A percentile compares a stretch with the other conserved stretches of the same genome.
These are phyloP conservation scores for Scelioninae gen. 1 DNA, from an alignment of 2,888 invertebrate species.

Conservation along the genomic window DNA sequence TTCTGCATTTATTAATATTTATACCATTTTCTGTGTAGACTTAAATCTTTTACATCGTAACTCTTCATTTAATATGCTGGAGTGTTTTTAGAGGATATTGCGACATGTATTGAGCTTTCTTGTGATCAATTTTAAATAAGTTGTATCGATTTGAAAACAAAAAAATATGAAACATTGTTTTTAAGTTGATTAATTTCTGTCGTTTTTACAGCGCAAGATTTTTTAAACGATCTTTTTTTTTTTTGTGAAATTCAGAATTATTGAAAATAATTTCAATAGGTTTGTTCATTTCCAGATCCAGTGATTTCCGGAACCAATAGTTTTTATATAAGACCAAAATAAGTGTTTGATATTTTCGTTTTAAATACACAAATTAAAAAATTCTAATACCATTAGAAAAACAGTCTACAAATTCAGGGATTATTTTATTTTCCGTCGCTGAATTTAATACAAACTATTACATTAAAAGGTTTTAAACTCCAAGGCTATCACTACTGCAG, in stretches of 20 bases:
- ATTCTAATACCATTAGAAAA: too few species aligned
- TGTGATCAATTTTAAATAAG: too few species aligned
- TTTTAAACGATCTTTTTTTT: too few species aligned
- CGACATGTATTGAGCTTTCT: constrained; percentile 25
- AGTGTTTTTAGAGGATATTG: too few species aligned
- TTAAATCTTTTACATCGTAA: constrained; percentile 52
- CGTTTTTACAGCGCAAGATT: too few species aligned
- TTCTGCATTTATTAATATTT: constrained; percentile 62
- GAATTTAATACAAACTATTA: constrained; percentile 50
- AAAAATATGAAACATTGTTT: too few species aligned
- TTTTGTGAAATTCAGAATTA: background rate
- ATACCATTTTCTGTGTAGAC: constrained; percentile 45
- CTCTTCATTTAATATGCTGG: constrained; percentile 39
- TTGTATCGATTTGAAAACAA: too few species aligned
- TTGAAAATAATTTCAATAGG: background rate
- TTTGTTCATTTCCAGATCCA: background rate
- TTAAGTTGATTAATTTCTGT: too few species aligned
- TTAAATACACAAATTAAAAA: too few species aligned
- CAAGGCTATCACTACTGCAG: constrained; percentile 46
- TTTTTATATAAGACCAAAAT: too few species aligned
- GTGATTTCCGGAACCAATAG: background rate
- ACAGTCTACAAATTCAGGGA: too few species aligned
- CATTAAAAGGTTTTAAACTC: constrained; percentile 48
- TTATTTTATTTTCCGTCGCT: constrained; percentile 17
- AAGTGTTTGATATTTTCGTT: too few species aligned